Evolutionary conservation across 2,888 invertebrate species (phyloP), one percentile per base, ranked within the genome.

Genomic region (Oxystoma pomonae): DNA sequence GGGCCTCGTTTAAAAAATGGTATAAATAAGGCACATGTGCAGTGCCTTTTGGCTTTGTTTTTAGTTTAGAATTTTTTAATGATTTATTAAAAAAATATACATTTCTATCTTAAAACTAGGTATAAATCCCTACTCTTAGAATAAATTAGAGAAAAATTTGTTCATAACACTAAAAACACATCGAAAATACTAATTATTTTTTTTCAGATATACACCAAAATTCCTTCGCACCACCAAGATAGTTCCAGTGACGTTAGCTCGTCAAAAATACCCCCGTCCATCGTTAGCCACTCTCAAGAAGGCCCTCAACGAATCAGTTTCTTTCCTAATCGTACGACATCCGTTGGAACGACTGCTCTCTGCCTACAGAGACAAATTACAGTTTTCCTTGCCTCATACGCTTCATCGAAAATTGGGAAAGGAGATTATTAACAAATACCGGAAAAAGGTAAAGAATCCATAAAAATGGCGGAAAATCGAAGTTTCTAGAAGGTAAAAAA

Each of bases 311-410:
- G 68, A 71, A 62, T 91, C 91, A 61, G 84, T 90, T 70, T 89
- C 92, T 65, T 92, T 93, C 79, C 83, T 93, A 67, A 92, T 93
- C 68, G 91, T 90, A 5, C 83, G 92, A 69, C 92, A 93, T 81
- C 92, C 92, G 1, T 83, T 93, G 70, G 92, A 93, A 77, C 83
- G 89, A 72, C 82, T 93, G 66, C 85, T 92, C 62, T 92, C 92
- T 59, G 92, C 91, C 60, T 93, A 92, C 77, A 87, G 91, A 72
- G 92, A 93, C 77, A 93, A 93, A 82, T 86, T 96, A 71, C 88
- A 91, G 65, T 90, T 89, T 75, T 90, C 92, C 56, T 83, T 92
- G 78, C 92, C 92, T 0, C 90, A 91, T 76, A 91, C 92, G 18
- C 87, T 90, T 74, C 92, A 93, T 73, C 89, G 90, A 71, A 91